These are phyloP conservation scores for Heliothis peltigera DNA, from an alignment of 2,888 invertebrate species.

Conservation along the genomic window DNA sequence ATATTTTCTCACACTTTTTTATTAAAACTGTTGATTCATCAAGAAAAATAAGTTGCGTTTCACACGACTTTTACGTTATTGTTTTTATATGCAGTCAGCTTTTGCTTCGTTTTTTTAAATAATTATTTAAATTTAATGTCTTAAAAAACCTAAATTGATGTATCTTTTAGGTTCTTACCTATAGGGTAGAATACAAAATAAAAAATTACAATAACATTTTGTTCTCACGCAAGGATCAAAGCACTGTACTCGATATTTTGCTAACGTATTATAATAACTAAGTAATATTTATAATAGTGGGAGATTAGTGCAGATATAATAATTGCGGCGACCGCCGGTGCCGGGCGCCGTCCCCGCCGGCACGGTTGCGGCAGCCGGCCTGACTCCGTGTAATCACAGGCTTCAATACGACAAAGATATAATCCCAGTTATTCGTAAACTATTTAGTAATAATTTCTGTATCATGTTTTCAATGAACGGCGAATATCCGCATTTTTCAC, in stretches of 20 bases:
- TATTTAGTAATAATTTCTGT: conserved; percentile 6
- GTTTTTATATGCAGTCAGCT: background rate
- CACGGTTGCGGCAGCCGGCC: conserved; percentile 58
- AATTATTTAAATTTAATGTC: background rate
- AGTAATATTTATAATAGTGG: conserved; percentile 31
- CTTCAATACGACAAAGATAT: conserved; percentile 14
- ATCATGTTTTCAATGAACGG: too few relatives aligned
- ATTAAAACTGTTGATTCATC: conserved; percentile 39
- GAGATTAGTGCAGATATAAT: conserved; percentile 70
- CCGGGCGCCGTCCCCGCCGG: conserved; percentile 55
- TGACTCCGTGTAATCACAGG: conserved; percentile 75
- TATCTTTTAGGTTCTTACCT: background rate
- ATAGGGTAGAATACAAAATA: background rate
- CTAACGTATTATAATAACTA: conserved; percentile 32
- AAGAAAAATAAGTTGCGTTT: conserved; percentile 30
- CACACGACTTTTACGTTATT: conserved; percentile 34
- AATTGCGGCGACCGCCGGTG: conserved; percentile 47
- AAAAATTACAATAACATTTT: background rate
- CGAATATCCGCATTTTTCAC: too few relatives aligned
- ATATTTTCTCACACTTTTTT: conserved; percentile 74
- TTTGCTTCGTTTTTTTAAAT: background rate
- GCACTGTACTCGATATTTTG: conserved; percentile 27
- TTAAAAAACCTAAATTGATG: background rate
- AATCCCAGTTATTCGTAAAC: conserved; percentile 28
- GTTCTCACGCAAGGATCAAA: conserved; percentile 36